These are phyloP conservation scores for Dynastes grantii DNA, from an alignment of 2,888 invertebrate genomes.

Conservation along the genomic window DNA sequence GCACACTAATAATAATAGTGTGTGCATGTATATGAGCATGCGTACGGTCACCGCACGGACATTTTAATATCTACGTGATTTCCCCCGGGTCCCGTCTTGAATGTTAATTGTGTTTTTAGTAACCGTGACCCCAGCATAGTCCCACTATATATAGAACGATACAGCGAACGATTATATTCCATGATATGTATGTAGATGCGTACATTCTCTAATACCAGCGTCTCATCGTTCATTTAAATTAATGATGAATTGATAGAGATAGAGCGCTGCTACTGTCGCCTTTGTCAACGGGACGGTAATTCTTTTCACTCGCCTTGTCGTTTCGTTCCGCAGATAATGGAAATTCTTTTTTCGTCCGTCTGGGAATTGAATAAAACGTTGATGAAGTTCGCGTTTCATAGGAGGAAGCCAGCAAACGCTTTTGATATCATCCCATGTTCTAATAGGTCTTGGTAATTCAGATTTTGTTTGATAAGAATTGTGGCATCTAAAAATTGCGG, in stretches of 20 bases:
- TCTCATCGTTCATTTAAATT: slow-evolving; percentile 17
- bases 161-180: slow-evolving; percentile 13
- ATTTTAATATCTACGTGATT: slow-evolving; percentile 39
- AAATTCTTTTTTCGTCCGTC: slow-evolving; percentile 4
- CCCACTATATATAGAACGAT: slow-evolving; percentile 37
- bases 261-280: background rate
- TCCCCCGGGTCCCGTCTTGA: slow-evolving; percentile 38
- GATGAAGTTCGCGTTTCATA: background rate
- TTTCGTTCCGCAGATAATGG: background rate
- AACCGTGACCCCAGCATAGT: slow-evolving; percentile 37
- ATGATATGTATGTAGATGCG: background rate
- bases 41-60: slow-evolving; percentile 14
- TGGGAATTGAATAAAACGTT: slow-evolving; percentile 1
- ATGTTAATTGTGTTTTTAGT: slow-evolving; percentile 46
- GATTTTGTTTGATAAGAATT: too few species aligned
- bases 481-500: too few species aligned
- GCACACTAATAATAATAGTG: slow-evolving; percentile 16
- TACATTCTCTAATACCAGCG: background rate
- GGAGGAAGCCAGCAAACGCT: too few species aligned
- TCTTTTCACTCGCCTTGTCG: background rate
- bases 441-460: too few species aligned
- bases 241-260: slow-evolving; percentile 36
- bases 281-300: background rate
- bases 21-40: background rate
- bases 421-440: too few species aligned